Evolutionary conservation across 2,888 invertebrate genomes (phyloP).

Genomic region (Odontocerum albicorne): DNA sequence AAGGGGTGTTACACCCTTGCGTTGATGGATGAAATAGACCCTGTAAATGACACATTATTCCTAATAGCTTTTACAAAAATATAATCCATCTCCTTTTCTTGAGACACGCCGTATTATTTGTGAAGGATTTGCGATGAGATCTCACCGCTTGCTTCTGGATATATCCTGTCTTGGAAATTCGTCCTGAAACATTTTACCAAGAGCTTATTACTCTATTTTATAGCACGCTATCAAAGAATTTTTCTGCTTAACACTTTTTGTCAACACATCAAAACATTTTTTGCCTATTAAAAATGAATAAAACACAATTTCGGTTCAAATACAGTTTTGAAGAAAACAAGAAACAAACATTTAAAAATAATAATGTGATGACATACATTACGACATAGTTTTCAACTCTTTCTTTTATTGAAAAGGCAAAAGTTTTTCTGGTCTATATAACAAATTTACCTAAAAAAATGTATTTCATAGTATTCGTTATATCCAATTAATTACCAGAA

Average conservation of each 20-base stretch:
- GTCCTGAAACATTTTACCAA: slow-evolving; percentile 6
- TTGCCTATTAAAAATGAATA: too few species aligned
- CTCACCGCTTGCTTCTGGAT: slow-evolving; percentile 14
- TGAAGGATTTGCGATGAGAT: slow-evolving; percentile 16
- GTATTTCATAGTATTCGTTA: too few species aligned
- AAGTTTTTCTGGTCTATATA: too few species aligned
- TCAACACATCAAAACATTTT: slow-evolving; percentile 4
- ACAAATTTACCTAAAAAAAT: too few species aligned
- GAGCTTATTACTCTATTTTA: slow-evolving; percentile 1
- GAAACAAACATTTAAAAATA: too few species aligned
- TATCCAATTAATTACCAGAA: too few species aligned
- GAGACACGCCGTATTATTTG: slow-evolving; percentile 9
- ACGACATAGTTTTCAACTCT: too few species aligned
- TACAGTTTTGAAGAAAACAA: too few species aligned
- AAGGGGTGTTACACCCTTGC: slow-evolving; percentile 2
- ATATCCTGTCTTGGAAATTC: slow-evolving; percentile 5
- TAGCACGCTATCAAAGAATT: not conserved
- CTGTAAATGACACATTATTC: slow-evolving; percentile 36
- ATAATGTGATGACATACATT: too few species aligned
- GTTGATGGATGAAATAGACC: slow-evolving; percentile 36
- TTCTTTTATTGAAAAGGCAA: too few species aligned
- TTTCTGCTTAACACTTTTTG: not conserved
- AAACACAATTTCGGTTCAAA: too few species aligned
- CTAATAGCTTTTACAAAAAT: slow-evolving; percentile 36
- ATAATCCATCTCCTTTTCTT: slow-evolving; percentile 25